Percentiles rank a stretch among this genome's conserved stretches.
phyloP scores from a whole-genome alignment of 2,797 vertebrate species.

The Poliocrania exsul region DNA sequence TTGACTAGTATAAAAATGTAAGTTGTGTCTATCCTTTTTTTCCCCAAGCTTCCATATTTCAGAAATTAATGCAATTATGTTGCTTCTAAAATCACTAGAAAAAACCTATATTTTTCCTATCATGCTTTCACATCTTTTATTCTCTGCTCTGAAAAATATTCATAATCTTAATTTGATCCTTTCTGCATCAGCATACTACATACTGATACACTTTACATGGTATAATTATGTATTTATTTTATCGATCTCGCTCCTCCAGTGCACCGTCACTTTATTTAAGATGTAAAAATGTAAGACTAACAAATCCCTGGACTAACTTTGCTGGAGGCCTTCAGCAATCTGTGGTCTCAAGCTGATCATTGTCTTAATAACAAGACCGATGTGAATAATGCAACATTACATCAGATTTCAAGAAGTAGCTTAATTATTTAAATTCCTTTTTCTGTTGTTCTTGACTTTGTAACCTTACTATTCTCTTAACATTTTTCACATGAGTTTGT shows the following conservation, averaged over 20 bases:
- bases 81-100: background rate
- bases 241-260: background rate
- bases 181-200: background rate
- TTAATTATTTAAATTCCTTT: background rate
- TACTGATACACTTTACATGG: background rate
- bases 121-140: background rate
- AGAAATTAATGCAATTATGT: background rate
- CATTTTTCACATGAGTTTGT: background rate
- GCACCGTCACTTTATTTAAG: background rate
- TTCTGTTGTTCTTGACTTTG: background rate
- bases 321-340: background rate
- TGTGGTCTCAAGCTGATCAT: background rate
- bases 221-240: background rate
- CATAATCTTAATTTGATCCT: background rate
- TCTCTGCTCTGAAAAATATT: background rate
- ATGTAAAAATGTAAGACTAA: background rate
- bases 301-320: background rate
- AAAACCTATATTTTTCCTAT: background rate
- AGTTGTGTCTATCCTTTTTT: background rate
- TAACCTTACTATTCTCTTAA: background rate
- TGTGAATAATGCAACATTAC: background rate
- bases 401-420: background rate
- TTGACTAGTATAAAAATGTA: background rate
- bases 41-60: background rate
- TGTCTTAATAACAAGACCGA: background rate